phyloP scores from a whole-genome alignment of 2,797 vertebrate species.

The Cichlasoma orientale region DNA sequence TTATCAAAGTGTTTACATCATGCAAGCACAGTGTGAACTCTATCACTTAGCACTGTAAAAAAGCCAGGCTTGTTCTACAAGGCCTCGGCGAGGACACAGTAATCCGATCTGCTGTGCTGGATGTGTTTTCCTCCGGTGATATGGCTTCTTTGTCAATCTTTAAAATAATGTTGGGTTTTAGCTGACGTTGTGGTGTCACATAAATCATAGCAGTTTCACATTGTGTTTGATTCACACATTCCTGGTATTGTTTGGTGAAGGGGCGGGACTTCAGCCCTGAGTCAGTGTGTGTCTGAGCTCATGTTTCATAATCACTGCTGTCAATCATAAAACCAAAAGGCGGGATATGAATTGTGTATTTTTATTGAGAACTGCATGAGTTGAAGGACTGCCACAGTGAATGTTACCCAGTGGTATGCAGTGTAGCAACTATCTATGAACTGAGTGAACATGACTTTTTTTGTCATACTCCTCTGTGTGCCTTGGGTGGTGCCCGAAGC shows the following conservation, averaged over 20 bases:
- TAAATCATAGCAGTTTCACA: constrained; percentile 9
- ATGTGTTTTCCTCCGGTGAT: not conserved
- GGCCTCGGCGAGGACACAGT: not conserved
- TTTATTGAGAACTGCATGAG: not conserved
- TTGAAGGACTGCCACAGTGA: constrained; percentile 3
- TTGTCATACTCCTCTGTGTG: constrained; percentile 52
- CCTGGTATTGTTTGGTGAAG: constrained; percentile 7
- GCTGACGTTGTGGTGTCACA: constrained; percentile 4
- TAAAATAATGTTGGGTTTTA: not conserved
- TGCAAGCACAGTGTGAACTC: not conserved
- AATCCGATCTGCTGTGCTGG: constrained; percentile 1
- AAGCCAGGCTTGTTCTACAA: accelerated
- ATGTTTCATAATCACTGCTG: constrained; percentile 43
- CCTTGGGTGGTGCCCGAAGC: constrained; percentile 58
- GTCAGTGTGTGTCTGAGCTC: constrained; percentile 7
- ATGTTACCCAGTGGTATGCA: constrained; percentile 33
- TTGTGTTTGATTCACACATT: constrained; percentile 28
- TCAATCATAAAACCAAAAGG: constrained; percentile 33
- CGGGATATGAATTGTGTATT: not conserved
- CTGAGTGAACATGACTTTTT: constrained; percentile 32
- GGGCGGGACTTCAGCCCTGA: not conserved
- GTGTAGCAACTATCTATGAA: constrained; percentile 42
- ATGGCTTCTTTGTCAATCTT: constrained; percentile 8
- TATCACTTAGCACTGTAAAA: not conserved
- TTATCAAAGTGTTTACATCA: not conserved